Base-by-base conservation (phyloP, 2,797 vertebrate species). In the Esox lucius region DNA sequence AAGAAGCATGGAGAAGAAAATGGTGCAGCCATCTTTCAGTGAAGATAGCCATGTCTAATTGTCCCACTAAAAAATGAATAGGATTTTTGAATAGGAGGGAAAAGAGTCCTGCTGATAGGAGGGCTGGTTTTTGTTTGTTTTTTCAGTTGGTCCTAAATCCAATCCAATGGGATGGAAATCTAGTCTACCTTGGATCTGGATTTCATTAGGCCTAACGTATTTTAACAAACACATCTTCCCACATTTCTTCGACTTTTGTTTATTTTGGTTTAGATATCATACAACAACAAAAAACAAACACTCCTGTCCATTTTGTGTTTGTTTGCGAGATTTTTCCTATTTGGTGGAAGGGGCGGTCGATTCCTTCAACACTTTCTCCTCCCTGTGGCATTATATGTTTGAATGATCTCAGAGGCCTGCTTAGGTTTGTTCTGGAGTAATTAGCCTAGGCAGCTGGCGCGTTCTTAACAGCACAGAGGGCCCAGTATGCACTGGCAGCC, bases 31-130 rank as follows among this genome's bases (percentile, higher is more conserved):
- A 78, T 88, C 88, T 86, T 92, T 92, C 90, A 88, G 81, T 79
- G 82, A 79, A 66, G 81, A 83, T 80, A 84, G 80, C 90, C 91
- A 88, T 93, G 89, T 92, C 92, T 92, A 93, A 93, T 93, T 90
- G 89, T 85, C 83, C 84, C 87, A 78, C 80, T 90, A 76, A 90
- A 89, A 90, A 91, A 91, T 91, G 90, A 93, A 91, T 80, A 85
- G 73, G 53, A 80, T 89, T 90, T 91, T 88, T 92, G 89, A 90
- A 73, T 75, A 70, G 73, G 61, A 68, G 74, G 83, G 87, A 86
- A 89, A 83, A 81, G 86, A 79, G 87, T 84, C 87, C 85, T 80
- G 80, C 84, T 71, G 86, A 85, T 87, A 83, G 12, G 87, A 88
- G 88, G 89, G 85, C 81, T 84, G 26, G 82, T 87, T 88, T 89